phyloP scores from a whole-genome alignment of 2,113 vertebrate species.

The Peromyscus maniculatus region DNA sequence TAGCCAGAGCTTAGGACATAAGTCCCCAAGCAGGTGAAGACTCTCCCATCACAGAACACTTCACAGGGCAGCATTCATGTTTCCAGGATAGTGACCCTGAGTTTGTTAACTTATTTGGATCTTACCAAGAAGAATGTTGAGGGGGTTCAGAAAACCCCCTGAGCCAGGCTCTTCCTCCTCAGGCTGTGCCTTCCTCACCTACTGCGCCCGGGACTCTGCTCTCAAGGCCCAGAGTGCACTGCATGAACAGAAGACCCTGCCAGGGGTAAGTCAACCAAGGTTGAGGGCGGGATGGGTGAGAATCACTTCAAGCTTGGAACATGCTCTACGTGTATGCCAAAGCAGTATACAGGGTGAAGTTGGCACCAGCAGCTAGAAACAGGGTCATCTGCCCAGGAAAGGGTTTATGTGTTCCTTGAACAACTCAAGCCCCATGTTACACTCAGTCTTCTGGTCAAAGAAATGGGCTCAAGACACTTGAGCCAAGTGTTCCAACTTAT shows the following conservation, averaged over 20 bases:
- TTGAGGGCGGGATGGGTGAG: not conserved
- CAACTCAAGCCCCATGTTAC: not conserved
- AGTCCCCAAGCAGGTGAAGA: not conserved
- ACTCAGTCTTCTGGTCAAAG: constrained; percentile 31
- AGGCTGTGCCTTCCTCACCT: constrained; percentile 97
- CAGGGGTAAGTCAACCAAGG: constrained; percentile 91
- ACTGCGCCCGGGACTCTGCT: constrained; percentile 95
- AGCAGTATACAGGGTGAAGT: constrained; percentile 11
- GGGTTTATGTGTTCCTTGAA: not conserved
- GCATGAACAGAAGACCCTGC: constrained; percentile 95
- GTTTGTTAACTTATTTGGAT: constrained; percentile 34
- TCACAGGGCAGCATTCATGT: constrained; percentile 34
- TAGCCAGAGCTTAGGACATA: not conserved
- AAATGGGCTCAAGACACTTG: not conserved
- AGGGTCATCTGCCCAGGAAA: not conserved
- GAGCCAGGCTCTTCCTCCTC: constrained; percentile 79
- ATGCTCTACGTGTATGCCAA: not conserved
- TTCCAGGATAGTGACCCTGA: constrained; percentile 23
- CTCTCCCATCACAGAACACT: constrained; percentile 1
- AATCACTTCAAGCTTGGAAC: constrained; percentile 15
- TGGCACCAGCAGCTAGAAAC: constrained; percentile 21
- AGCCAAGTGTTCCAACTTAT: not conserved
- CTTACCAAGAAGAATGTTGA: constrained; percentile 40
- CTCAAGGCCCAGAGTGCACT: constrained; percentile 95
- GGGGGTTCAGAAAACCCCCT: constrained; percentile 70